Evolutionary conservation across 1,140 invertebrate species (phyloP), one percentile per base, ranked within the genome.

Genomic region (Psix sp.): DNA sequence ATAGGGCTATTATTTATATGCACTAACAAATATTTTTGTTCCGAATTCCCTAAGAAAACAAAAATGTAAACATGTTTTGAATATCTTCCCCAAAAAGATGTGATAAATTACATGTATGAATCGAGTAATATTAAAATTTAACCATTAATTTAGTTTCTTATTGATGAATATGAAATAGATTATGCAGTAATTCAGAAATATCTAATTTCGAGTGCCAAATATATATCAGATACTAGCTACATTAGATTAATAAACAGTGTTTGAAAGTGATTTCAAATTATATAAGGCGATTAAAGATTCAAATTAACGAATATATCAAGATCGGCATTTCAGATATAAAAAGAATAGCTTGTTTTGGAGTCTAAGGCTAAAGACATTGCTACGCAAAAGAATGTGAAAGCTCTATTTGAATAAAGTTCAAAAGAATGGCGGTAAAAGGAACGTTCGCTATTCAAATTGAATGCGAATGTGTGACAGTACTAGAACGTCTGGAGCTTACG

Each of bases 371-470:
- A 74, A 65, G 65, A 62, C 54, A 29, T 20, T n/a, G 36, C 59
- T 45, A 39, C 46, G 57, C 26, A 46, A 56, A 59, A 65, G 52
- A 65, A 65, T 59, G 72, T 40, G 59, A 42, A 59, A 70, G 48
- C 46, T 66, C 48, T 59, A 79, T 82, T 81, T 80, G 76, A 82
- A 84, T 82, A 82, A 82, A 84, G 75, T 82, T 81, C 62, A 74
- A 82, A 77, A 79, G 75, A 75, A 77, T 73, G 39, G 39, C 35
- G 42, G 54, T 40, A 59, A 73, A 62, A 54, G 31, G 48, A 62
- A 52, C 59, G 65, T 17, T 67, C 63, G 57, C 65, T 77, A 82
- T 80, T 82, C 75, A 80, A 82, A 81, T 80, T 78, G 77, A 82
- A 82, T 76, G 77, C 57, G 72, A 68, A 74, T 54, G 54, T 45